phyloP scores from a whole-genome alignment of 1,140 invertebrate species.

The Myzus persicae region DNA sequence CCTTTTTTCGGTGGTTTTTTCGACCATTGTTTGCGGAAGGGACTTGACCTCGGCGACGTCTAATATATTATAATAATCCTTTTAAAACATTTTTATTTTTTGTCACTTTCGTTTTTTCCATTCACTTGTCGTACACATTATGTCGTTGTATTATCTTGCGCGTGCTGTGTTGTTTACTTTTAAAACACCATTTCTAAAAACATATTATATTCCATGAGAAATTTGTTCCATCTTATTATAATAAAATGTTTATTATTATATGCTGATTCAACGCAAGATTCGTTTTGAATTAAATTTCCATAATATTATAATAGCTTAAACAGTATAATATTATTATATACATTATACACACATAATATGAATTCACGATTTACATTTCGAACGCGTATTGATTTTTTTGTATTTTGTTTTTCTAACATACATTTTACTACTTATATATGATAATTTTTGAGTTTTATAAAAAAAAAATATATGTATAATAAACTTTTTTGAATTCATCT shows the following conservation, averaged over 20 bases:
- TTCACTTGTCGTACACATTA: background rate
- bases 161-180: background rate
- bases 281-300: background rate
- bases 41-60: slow-evolving; percentile 14
- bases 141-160: background rate
- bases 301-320: background rate
- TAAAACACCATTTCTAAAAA: background rate
- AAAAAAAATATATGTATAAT: background rate
- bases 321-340: too few species aligned
- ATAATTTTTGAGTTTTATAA: background rate
- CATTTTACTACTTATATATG: background rate
- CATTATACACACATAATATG: background rate
- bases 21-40: slow-evolving; percentile 46
- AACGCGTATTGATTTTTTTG: background rate
- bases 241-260: slow-evolving; percentile 5
- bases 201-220: background rate
- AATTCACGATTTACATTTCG: background rate
- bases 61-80: slow-evolving; percentile 15
- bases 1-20: slow-evolving; percentile 26
- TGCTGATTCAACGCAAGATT: background rate
- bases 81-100: background rate
- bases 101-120: slow-evolving; percentile 45
- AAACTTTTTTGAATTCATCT: background rate
- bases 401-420: background rate
- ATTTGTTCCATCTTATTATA: background rate